Conservation (phyloP, 2,888 invertebrate genomes). For the Phlogophora meticulosa region DNA sequence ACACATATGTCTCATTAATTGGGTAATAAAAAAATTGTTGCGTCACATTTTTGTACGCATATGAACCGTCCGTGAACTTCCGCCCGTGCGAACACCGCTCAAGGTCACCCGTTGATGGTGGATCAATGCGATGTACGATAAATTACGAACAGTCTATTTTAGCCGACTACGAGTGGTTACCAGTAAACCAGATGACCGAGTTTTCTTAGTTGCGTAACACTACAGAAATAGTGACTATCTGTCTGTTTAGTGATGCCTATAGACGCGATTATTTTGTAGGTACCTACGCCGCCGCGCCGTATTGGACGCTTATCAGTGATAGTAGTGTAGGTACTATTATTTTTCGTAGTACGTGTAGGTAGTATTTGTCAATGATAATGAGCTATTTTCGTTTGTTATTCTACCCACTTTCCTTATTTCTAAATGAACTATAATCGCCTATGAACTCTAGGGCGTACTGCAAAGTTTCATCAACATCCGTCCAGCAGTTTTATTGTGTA, state of each 20-base stretch:
- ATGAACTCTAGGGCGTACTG: too few species aligned
- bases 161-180: slow-evolving; percentile 77
- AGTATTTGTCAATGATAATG: slow-evolving; percentile 43
- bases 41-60: slow-evolving; percentile 66
- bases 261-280: slow-evolving; percentile 33
- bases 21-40: slow-evolving; percentile 70
- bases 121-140: slow-evolving; percentile 83
- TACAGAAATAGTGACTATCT: slow-evolving; percentile 75
- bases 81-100: slow-evolving; percentile 79
- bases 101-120: slow-evolving; percentile 83
- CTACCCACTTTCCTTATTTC: slow-evolving; percentile 23
- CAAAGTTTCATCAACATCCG: too few species aligned
- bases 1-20: slow-evolving; percentile 65
- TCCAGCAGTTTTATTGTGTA: too few species aligned
- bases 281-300: slow-evolving; percentile 40
- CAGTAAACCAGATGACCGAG: slow-evolving; percentile 85
- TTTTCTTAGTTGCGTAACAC: slow-evolving; percentile 83
- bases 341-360: slow-evolving; percentile 23
- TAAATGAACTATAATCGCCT: too few species aligned
- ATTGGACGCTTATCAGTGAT: slow-evolving; percentile 47
- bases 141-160: slow-evolving; percentile 78
- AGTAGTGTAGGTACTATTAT: slow-evolving; percentile 41
- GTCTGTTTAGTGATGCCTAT: slow-evolving; percentile 38
- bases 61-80: slow-evolving; percentile 87
- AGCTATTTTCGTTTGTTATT: slow-evolving; percentile 26